These are phyloP conservation scores for Sinosuthora webbiana DNA, from an alignment of 2,113 vertebrate genomes.

Conservation along the genomic window DNA sequence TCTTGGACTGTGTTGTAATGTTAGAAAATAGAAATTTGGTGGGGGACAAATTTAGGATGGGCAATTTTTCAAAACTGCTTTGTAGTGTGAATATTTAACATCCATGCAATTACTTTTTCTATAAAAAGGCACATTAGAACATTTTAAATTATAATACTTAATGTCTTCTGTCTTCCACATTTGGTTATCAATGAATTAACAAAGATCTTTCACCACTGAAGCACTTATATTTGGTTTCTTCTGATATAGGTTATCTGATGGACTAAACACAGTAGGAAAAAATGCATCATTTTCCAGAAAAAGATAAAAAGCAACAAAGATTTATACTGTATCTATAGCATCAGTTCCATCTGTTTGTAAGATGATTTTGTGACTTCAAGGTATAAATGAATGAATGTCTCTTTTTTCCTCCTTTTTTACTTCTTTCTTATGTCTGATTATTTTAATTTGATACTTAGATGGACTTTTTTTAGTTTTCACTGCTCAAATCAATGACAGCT, in stretches of 20 bases:
- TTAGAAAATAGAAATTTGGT: slow-evolving; percentile 45
- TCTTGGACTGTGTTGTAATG: not conserved
- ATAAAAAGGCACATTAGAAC: slow-evolving; percentile 44
- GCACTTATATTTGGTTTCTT: slow-evolving; percentile 6
- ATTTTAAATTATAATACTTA: slow-evolving; percentile 33
- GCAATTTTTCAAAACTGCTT: slow-evolving; percentile 44
- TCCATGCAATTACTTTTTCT: slow-evolving; percentile 38
- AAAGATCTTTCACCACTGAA: not conserved
- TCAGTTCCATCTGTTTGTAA: not conserved
- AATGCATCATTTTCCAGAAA: not conserved
- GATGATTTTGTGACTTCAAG: not conserved
- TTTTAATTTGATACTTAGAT: not conserved
- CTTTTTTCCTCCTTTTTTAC: not conserved
- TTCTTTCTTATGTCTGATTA: not conserved
- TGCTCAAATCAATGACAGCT: not conserved
- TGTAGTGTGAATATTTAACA: slow-evolving; percentile 50
- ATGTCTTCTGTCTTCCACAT: slow-evolving; percentile 28
- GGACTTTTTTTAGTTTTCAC: not conserved
- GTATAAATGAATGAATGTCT: not conserved
- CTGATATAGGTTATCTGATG: not conserved
- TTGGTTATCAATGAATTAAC: slow-evolving; percentile 38
- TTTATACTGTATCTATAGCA: not conserved
- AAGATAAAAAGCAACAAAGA: not conserved
- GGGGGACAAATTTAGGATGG: slow-evolving; percentile 22
- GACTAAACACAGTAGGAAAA: not conserved